Evolutionary conservation across 2,888 invertebrate genomes (phyloP).

Genomic region (Habrosyne pyritoides): DNA sequence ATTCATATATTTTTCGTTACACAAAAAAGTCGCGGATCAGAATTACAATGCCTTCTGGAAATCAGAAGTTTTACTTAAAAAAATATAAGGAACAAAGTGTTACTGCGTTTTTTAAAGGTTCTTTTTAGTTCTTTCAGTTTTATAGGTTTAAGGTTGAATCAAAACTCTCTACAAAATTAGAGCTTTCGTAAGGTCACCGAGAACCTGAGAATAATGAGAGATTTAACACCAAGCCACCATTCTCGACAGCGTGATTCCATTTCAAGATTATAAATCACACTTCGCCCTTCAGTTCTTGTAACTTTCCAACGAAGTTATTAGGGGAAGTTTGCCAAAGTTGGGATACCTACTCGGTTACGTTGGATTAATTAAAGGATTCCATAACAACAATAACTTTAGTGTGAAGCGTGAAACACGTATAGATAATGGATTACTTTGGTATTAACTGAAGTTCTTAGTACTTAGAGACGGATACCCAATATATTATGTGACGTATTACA

Average conservation of each 20-base stretch:
- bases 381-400: conserved; percentile 39
- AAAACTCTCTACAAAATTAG: neutral
- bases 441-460: neutral
- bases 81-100: too few species aligned
- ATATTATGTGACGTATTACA: neutral
- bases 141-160: too few species aligned
- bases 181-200: neutral
- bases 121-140: too few species aligned
- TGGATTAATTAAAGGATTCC: conserved; percentile 48
- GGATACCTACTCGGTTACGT: conserved; percentile 26
- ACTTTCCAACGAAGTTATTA: conserved; percentile 35
- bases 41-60: too few species aligned
- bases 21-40: too few species aligned
- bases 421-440: conserved; percentile 3
- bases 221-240: conserved; percentile 12
- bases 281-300: conserved; percentile 24
- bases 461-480: neutral
- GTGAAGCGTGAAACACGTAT: conserved; percentile 14
- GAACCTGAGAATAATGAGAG: conserved; percentile 14
- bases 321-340: conserved; percentile 27
- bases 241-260: conserved; percentile 22
- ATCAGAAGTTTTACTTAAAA: too few species aligned
- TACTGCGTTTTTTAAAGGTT: too few species aligned
- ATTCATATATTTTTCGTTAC: too few species aligned
- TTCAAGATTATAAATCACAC: conserved; percentile 39